Percentiles rank a stretch among this genome's conserved stretches.
phyloP scores from a whole-genome alignment of 2,113 vertebrate species.

The Daphoenositta chrysoptera region DNA sequence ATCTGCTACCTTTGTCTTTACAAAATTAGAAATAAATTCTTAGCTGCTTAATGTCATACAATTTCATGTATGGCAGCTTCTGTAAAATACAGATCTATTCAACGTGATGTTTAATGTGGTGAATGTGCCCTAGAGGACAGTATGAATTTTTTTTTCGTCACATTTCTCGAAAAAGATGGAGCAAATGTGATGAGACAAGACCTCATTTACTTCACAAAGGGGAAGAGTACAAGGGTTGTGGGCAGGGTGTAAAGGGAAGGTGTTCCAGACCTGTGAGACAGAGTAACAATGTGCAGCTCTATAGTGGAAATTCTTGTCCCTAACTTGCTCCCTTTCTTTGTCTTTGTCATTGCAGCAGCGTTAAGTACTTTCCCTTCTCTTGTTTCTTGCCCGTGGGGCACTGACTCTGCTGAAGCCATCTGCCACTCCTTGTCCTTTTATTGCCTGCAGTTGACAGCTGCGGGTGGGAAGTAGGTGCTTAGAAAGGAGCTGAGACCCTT shows the following conservation, averaged over 20 bases:
- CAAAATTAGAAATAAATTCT: background rate
- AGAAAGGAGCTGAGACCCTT: background rate
- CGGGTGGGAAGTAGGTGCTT: background rate
- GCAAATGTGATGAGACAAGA: background rate
- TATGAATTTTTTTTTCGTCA: background rate
- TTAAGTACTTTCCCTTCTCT: background rate
- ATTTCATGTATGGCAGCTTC: background rate
- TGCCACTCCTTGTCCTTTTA: background rate
- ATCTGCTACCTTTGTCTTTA: background rate
- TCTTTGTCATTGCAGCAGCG: background rate
- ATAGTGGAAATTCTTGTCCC: background rate
- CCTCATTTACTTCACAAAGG: background rate
- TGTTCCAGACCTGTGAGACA: background rate
- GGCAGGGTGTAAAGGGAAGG: background rate
- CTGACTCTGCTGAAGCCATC: conserved; percentile 20
- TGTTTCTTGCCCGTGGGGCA: background rate
- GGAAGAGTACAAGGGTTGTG: background rate
- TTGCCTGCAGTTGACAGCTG: conserved; percentile 26
- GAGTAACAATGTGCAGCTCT: background rate
- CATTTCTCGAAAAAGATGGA: background rate
- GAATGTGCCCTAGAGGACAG: background rate
- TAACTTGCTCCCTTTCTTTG: background rate
- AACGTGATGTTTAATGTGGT: background rate
- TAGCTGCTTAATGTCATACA: background rate
- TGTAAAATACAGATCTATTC: background rate